These are phyloP conservation scores for Pyrocoelia pectoralis DNA, from an alignment of 2,888 invertebrate genomes.

Conservation along the genomic window DNA sequence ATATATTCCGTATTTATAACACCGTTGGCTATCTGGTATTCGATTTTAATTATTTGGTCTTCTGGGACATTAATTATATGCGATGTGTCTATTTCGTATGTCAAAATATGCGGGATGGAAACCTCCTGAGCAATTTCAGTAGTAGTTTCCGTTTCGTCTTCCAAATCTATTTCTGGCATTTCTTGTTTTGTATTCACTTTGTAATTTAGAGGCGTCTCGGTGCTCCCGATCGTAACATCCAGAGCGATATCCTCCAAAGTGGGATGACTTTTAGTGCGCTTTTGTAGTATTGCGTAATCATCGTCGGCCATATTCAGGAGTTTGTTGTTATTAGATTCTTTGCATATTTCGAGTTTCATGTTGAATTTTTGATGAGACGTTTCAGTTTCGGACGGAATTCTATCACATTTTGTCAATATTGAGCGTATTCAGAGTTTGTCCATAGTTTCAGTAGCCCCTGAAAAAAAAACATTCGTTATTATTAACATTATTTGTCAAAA, in stretches of 20 bases:
- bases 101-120: conserved; percentile 17
- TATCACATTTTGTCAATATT: too few relatives aligned
- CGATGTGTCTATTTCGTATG: conserved; percentile 34
- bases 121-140: too few relatives aligned
- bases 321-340: not conserved
- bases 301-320: too few relatives aligned
- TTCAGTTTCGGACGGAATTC: too few relatives aligned
- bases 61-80: conserved; percentile 51
- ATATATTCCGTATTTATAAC: conserved; percentile 55
- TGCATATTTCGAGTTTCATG: conserved; percentile 21
- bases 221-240: too few relatives aligned
- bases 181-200: not conserved
- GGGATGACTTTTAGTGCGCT: too few relatives aligned
- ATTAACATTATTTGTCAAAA: too few relatives aligned
- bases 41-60: conserved; percentile 55
- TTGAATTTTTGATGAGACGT: not conserved
- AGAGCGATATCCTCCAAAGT: too few relatives aligned
- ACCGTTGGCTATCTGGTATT: conserved; percentile 54
- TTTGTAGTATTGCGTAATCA: too few relatives aligned
- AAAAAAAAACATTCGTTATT: too few relatives aligned
- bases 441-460: too few relatives aligned
- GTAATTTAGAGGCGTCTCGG: not conserved
- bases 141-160: not conserved
- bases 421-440: too few relatives aligned
- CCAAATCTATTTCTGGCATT: not conserved